A percentile compares a stretch with the other conserved stretches of the same genome.
Conservation (phyloP, 2,113 vertebrate species). For the Eleginops maclovinus region DNA sequence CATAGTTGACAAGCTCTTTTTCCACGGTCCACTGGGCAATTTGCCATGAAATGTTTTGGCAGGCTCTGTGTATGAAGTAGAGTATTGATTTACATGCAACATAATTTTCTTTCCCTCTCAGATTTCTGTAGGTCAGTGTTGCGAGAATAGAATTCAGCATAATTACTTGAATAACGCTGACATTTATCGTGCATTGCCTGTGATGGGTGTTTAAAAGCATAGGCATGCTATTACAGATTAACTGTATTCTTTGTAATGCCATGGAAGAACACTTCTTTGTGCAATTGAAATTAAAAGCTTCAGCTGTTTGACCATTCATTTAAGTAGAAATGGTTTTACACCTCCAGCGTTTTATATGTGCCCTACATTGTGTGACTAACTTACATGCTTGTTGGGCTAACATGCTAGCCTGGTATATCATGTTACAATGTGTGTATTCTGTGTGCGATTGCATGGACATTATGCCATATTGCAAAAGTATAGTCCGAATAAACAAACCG, state of each 20-base stretch:
- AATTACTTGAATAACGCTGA: slow-evolving; percentile 46
- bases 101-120: slow-evolving; percentile 50
- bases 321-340: neutral
- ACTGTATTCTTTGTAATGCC: neutral
- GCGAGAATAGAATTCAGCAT: slow-evolving; percentile 43
- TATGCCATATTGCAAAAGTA: no score
- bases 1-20: slow-evolving; percentile 7
- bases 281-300: slow-evolving; percentile 11
- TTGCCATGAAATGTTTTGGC: slow-evolving; percentile 65
- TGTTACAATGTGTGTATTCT: no score
- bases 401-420: no score
- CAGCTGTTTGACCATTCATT: slow-evolving; percentile 18
- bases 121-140: slow-evolving; percentile 37
- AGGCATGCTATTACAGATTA: neutral
- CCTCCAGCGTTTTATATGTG: no score
- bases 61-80: slow-evolving; percentile 39
- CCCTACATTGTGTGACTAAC: no score
- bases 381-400: no score
- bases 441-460: no score
- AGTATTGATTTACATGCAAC: slow-evolving; percentile 62
- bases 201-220: slow-evolving; percentile 26
- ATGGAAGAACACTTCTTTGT: slow-evolving; percentile 6
- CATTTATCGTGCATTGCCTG: neutral
- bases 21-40: slow-evolving; percentile 43
- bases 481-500: no score